Percentiles rank a stretch among this genome's conserved stretches.
These are phyloP conservation scores for Synanthedon myopaeformis DNA, from an alignment of 2,888 invertebrate species.

Conservation along the genomic window DNA sequence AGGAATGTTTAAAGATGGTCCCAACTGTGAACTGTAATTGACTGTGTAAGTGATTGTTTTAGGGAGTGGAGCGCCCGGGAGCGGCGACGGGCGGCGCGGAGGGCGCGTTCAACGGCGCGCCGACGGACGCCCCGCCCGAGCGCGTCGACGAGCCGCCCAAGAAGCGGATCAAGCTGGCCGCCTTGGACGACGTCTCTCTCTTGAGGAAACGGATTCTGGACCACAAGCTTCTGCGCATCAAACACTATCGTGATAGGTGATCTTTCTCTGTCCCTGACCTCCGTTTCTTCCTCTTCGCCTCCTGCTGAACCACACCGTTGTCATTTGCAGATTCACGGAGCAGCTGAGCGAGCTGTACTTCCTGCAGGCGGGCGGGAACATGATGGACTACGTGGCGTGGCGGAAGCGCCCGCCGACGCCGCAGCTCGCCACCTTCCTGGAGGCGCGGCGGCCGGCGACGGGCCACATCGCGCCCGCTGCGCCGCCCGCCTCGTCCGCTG, in stretches of 20 bases:
- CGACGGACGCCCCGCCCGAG: conserved; percentile 15
- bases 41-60: background rate
- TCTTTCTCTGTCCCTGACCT: background rate
- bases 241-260: conserved; percentile 75
- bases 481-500: conserved; percentile 34
- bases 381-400: conserved; percentile 90
- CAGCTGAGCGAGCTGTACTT: conserved; percentile 88
- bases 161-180: conserved; percentile 32
- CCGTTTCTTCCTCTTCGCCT: no score
- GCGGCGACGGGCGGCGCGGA: conserved; percentile 18
- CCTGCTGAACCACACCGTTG: background rate
- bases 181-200: conserved; percentile 29
- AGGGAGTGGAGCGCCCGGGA: conserved; percentile 50
- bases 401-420: conserved; percentile 83
- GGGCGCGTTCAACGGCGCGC: conserved; percentile 23
- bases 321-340: conserved; percentile 73
- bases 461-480: conserved; percentile 28
- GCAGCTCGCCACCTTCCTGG: conserved; percentile 80
- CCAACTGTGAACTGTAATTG: no score
- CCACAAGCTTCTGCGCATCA: conserved; percentile 77
- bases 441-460: conserved; percentile 75
- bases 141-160: conserved; percentile 38
- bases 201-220: conserved; percentile 78
- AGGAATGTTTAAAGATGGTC: no score
- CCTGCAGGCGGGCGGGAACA: conserved; percentile 86